Evolutionary conservation across 2,113 vertebrate species (phyloP).

Genomic region (Oenanthe melanoleuca): DNA sequence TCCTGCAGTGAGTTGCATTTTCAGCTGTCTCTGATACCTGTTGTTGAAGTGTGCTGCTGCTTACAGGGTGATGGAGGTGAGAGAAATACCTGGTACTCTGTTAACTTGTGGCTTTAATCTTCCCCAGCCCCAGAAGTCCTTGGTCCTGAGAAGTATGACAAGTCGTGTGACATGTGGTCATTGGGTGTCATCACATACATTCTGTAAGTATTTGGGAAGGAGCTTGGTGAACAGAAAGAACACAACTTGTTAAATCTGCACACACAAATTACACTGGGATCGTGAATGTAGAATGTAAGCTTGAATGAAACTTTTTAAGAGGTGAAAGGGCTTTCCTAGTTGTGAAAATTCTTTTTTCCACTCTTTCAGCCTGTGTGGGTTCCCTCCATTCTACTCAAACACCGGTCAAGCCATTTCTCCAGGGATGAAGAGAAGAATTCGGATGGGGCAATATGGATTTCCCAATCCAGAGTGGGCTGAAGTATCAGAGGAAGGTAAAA

Average conservation of each 20-base stretch:
- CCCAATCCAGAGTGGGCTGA: slow-evolving; percentile 96
- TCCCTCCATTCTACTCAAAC: slow-evolving; percentile 98
- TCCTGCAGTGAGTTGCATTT: neutral
- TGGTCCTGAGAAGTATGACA: slow-evolving; percentile 98
- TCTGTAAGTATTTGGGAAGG: slow-evolving; percentile 85
- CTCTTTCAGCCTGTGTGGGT: slow-evolving; percentile 89
- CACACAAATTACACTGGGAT: neutral
- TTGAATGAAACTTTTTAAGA: neutral
- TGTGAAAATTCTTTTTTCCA: neutral
- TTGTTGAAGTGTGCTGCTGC: neutral
- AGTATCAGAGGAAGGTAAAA: slow-evolving; percentile 92
- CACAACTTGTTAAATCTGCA: neutral
- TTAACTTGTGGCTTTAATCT: slow-evolving; percentile 5
- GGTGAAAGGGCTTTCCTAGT: neutral
- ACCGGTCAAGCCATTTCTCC: slow-evolving; percentile 98
- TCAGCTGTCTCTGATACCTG: neutral
- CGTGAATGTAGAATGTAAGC: neutral
- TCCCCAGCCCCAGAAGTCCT: slow-evolving; percentile 93
- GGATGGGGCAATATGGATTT: slow-evolving; percentile 98
- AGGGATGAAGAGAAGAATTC: slow-evolving; percentile 96
- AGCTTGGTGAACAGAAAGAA: neutral
- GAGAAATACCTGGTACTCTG: neutral
- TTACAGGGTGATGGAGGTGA: neutral
- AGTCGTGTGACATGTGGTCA: slow-evolving; percentile 99
- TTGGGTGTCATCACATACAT: slow-evolving; percentile 99